These are phyloP conservation scores for Gnatocerus cornutus DNA, from an alignment of 2,888 invertebrate genomes.

Conservation along the genomic window DNA sequence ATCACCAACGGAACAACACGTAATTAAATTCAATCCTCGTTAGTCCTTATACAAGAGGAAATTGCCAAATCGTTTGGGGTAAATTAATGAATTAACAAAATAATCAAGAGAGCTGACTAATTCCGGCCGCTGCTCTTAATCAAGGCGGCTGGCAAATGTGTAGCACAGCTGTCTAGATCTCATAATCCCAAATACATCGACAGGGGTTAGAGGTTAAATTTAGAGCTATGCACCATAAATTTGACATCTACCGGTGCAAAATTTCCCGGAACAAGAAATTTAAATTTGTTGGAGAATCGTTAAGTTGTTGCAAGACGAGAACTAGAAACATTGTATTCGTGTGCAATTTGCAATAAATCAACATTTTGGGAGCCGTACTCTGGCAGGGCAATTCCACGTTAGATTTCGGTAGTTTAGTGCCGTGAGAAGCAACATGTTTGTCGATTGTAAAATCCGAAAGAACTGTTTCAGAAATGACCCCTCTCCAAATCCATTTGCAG, in stretches of 20 bases:
- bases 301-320: conserved; percentile 15
- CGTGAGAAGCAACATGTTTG: conserved; percentile 64
- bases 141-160: conserved; percentile 67
- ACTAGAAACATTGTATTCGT: conserved; percentile 45
- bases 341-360: conserved; percentile 28
- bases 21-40: conserved; percentile 45
- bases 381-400: conserved; percentile 54
- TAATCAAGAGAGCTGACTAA: conserved; percentile 63
- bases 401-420: conserved; percentile 61
- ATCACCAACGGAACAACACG: conserved; percentile 42
- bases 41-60: conserved; percentile 57
- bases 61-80: conserved; percentile 64
- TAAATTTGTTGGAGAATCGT: conserved; percentile 12
- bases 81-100: conserved; percentile 68
- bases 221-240: conserved; percentile 57
- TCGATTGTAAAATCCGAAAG: conserved; percentile 63
- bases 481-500: conserved; percentile 58
- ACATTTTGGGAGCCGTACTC: conserved; percentile 57
- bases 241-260: conserved; percentile 29
- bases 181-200: conserved; percentile 68
- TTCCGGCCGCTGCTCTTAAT: conserved; percentile 61
- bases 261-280: conserved; percentile 12
- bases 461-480: conserved; percentile 51
- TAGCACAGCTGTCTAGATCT: conserved; percentile 69
- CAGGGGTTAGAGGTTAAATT: conserved; percentile 70